Evolutionary conservation across 2,888 invertebrate species (phyloP).

Genomic region (Nemurella pictetii): DNA sequence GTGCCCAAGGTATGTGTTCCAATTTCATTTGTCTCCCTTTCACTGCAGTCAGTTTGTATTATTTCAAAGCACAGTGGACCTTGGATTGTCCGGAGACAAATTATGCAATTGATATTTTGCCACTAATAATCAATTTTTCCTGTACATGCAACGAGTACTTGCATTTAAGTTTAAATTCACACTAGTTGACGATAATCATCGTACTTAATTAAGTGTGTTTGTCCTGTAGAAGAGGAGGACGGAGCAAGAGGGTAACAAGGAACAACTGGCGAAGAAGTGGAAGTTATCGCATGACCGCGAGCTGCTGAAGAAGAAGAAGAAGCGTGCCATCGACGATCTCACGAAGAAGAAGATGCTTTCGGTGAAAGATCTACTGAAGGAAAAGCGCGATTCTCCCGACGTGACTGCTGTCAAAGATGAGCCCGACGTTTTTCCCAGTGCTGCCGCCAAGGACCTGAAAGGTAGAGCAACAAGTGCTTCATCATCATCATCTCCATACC

Average conservation of each 20-base stretch:
- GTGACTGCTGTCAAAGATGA: not conserved
- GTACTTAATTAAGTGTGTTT: constrained; percentile 6
- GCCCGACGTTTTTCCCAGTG: too few relatives aligned
- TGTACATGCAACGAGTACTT: too few relatives aligned
- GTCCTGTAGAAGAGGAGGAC: constrained; percentile 35
- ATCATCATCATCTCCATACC: too few relatives aligned
- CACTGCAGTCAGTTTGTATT: too few relatives aligned
- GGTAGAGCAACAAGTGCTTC: too few relatives aligned
- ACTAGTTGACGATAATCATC: too few relatives aligned
- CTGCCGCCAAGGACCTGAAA: not conserved
- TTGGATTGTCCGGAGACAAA: too few relatives aligned
- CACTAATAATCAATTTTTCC: too few relatives aligned
- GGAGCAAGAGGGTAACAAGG: constrained; percentile 21
- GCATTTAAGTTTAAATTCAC: too few relatives aligned
- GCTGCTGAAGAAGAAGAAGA: constrained; percentile 50
- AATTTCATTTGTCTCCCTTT: too few relatives aligned
- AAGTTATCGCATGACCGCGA: constrained; percentile 39
- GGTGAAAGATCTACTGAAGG: constrained; percentile 46
- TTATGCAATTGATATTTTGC: too few relatives aligned
- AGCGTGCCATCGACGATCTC: constrained; percentile 38
- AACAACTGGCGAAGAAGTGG: constrained; percentile 36
- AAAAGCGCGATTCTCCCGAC: constrained; percentile 43
- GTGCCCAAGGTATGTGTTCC: not conserved
- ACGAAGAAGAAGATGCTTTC: constrained; percentile 45
- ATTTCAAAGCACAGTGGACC: too few relatives aligned